Conservation (phyloP, 2,797 vertebrate species). For the Rachycentron canadum region DNA sequence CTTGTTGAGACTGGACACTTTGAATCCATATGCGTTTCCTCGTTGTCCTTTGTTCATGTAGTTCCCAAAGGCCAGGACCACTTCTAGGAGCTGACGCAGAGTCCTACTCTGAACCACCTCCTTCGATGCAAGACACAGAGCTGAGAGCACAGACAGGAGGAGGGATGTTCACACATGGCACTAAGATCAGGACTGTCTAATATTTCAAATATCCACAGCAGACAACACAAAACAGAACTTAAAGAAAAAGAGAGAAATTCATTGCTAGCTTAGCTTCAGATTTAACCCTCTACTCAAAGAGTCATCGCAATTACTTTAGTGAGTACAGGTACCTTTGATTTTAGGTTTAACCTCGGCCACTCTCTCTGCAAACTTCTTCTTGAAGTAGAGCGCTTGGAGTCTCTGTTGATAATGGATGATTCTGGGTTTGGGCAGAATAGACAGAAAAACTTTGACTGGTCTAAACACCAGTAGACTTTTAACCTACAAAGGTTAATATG, state of each 20-base stretch:
- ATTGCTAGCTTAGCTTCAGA: neutral
- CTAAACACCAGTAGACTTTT: no score
- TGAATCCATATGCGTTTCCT: conserved; percentile 94
- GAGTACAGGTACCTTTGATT: conserved; percentile 87
- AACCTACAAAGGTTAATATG: no score
- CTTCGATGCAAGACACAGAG: conserved; percentile 63
- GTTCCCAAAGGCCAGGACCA: conserved; percentile 95
- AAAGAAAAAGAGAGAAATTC: neutral
- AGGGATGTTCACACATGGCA: neutral
- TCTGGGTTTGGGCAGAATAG: conserved; percentile 49
- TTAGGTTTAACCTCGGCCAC: conserved; percentile 94
- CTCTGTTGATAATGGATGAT: conserved; percentile 97
- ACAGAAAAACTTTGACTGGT: neutral
- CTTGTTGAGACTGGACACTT: conserved; percentile 95
- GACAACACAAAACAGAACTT: neutral
- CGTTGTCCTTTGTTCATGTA: conserved; percentile 98
- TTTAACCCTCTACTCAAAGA: neutral
- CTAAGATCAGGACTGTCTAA: no score
- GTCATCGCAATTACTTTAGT: neutral
- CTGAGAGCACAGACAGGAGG: conserved; percentile 38
- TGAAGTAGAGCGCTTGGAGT: conserved; percentile 93
- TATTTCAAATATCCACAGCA: neutral
- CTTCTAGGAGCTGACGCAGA: conserved; percentile 66
- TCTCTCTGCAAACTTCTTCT: conserved; percentile 97
- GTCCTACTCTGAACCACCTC: conserved; percentile 57